A percentile compares a stretch with the other conserved stretches of the same genome.
Conservation (phyloP, 1,140 invertebrate genomes). For the Agraylea sexmaculata region DNA sequence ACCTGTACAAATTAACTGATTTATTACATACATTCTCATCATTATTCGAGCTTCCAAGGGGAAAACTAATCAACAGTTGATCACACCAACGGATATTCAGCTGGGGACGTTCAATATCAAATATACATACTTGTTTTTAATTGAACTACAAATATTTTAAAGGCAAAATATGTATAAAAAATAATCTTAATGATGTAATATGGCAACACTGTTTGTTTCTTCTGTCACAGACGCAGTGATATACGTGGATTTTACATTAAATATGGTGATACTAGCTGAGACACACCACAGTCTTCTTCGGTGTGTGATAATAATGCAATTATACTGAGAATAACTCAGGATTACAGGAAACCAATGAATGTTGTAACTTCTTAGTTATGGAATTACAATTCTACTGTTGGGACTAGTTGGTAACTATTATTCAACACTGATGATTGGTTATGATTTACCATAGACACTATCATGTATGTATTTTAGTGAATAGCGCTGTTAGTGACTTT, state of each 20-base stretch:
- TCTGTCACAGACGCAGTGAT: too few relatives aligned
- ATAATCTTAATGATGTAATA: too few relatives aligned
- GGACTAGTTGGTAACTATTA: background rate
- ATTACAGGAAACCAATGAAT: constrained; percentile 4
- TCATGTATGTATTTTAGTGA: too few relatives aligned
- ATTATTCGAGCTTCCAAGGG: background rate
- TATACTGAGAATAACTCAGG: constrained; percentile 50
- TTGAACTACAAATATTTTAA: background rate
- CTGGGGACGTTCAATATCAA: background rate
- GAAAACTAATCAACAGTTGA: background rate
- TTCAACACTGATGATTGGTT: too few relatives aligned
- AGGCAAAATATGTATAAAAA: too few relatives aligned
- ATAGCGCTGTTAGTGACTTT: too few relatives aligned
- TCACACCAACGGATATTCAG: background rate
- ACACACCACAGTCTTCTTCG: constrained; percentile 65
- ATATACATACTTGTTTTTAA: background rate
- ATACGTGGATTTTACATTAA: too few relatives aligned
- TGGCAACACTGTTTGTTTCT: too few relatives aligned
- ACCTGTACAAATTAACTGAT: constrained; percentile 32
- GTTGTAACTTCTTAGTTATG: too few relatives aligned
- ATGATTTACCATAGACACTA: too few relatives aligned
- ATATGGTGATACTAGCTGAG: constrained; percentile 28
- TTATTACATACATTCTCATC: background rate
- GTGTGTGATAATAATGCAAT: constrained; percentile 63
- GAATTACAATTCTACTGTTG: too few relatives aligned